Evolutionary conservation across 2,113 vertebrate genomes (phyloP), one percentile per base, ranked within the genome.

Genomic region (Pithys albifrons): DNA sequence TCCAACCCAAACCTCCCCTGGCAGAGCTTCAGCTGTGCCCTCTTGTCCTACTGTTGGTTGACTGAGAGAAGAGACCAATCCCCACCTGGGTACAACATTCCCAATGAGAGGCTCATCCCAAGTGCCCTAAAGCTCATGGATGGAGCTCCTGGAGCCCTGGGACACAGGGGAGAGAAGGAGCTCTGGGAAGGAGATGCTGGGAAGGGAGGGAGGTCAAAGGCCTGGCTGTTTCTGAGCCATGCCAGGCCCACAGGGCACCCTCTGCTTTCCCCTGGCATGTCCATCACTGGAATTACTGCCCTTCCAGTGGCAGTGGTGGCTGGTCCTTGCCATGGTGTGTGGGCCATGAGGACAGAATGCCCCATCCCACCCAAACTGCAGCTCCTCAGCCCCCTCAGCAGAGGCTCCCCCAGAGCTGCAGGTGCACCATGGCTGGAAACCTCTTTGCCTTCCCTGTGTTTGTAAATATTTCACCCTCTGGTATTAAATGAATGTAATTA

Each of bases 381-480:
- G 29, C 19, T 0, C 35, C 35, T 79, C 52, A 9, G 10, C n/a
- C 17, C 27, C 16, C 4, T 58, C 61, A 8, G 16, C 49, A 16
- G 57, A 84, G 55, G 46, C 71, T 90, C 43, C 33, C 55, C 29
- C 28, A 19, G 52, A 57, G 23, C 37, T 77, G 70, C 31, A 61
- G 20, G 14, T n/a, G 2, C 37, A 14, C 29, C 43, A 6, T 14
- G 41, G 31, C 49, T 86, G 58, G 49, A 88, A 95, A 69, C 59
- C 33, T 45, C 70, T 35, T 71, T 87, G 52, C 74, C 61, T 58
- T 85, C 64, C 74, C 46, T 10, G 18, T 90, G 65, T 85, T 96
- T 58, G 90, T 85, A 94, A 95, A 93, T 96, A 89, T 96, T 96
- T 91, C 88, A 75, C 87, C 62, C 35, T 54, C 86, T 95, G 57